These are phyloP conservation scores for Cervus canadensis DNA, from an alignment of 2,113 vertebrate genomes.

Conservation along the genomic window DNA sequence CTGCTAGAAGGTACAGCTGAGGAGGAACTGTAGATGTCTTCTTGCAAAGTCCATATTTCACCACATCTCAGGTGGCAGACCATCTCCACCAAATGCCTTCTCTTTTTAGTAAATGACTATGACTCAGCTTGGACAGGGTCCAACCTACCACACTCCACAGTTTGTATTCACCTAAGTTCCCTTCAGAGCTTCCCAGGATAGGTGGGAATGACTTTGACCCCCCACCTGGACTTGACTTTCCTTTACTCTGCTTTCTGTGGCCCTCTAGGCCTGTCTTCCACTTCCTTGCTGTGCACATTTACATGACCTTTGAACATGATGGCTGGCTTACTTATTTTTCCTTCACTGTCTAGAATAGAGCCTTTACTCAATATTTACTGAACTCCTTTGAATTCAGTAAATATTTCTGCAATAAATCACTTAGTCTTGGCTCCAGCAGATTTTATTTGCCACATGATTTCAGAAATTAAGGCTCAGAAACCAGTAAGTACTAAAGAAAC, in stretches of 20 bases:
- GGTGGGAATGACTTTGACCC: neutral
- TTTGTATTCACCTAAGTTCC: neutral
- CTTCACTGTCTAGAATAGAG: neutral
- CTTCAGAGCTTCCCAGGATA: neutral
- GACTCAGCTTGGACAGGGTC: neutral
- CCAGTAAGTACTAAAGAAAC: neutral
- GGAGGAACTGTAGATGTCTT: neutral
- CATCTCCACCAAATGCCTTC: neutral
- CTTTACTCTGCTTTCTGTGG: neutral
- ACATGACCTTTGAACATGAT: neutral
- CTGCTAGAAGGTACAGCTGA: neutral
- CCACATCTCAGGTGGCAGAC: neutral
- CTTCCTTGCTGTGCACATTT: neutral
- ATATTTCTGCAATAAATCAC: constrained; percentile 22
- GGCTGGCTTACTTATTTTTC: neutral
- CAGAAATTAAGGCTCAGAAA: neutral
- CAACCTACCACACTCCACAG: neutral
- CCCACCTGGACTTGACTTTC: neutral
- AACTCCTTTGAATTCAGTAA: neutral
- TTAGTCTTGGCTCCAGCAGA: constrained; percentile 13
- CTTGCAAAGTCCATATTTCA: neutral
- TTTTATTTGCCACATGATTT: constrained; percentile 19
- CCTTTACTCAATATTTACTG: neutral
- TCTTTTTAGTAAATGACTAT: neutral
- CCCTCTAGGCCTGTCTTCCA: neutral